Evolutionary conservation across 2,888 invertebrate genomes (phyloP), one percentile per base, ranked within the genome.

Genomic region (Idaea straminata): DNA sequence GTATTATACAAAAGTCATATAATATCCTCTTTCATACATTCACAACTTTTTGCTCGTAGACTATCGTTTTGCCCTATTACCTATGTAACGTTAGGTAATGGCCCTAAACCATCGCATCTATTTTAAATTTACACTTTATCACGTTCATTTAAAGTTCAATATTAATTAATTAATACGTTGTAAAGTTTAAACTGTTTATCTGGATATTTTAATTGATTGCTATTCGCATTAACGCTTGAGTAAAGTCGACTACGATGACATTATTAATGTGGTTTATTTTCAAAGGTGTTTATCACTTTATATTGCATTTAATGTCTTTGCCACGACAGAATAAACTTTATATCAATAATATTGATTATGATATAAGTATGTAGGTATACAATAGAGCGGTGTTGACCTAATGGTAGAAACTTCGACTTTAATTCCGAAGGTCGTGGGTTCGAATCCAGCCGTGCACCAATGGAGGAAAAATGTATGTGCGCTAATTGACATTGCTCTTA

Each of bases 11-110:
- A 62, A 4, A n/a, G 62, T 15, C 25, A 7, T 58, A 34, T 35
- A 57, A 5, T 62, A 62, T 62, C 57, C 62, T 62, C 62, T 62
- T 62, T 62, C 57, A 62, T 62, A 57, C 62, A 62, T 62, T 62
- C 62, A 62, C n/a, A 15, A 15, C 16, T 34, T 62, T 62, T 62
- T 62, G 57, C n/a, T 62, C 57, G 13, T 62, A 57, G 35, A n/a
- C 57, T 62, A 35, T 62, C 57, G 15, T 62, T 61, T 35, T 35
- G 34, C 13, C 6, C n/a, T 62, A 58, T 62, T 62, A n/a, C n/a
- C n/a, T n/a, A 62, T 62, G 58, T 62, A 62, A 62, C 57, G 16
- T 58, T 47, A 25, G 57, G 57, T 62, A 62, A 58, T 57, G 10
- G 10, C 13, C 13, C 10, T 47, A 13, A 47, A 47, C 47, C 47